Evolutionary conservation across 2,113 vertebrate genomes (phyloP).

Genomic region (Haplochromis vanheusdeni): DNA sequence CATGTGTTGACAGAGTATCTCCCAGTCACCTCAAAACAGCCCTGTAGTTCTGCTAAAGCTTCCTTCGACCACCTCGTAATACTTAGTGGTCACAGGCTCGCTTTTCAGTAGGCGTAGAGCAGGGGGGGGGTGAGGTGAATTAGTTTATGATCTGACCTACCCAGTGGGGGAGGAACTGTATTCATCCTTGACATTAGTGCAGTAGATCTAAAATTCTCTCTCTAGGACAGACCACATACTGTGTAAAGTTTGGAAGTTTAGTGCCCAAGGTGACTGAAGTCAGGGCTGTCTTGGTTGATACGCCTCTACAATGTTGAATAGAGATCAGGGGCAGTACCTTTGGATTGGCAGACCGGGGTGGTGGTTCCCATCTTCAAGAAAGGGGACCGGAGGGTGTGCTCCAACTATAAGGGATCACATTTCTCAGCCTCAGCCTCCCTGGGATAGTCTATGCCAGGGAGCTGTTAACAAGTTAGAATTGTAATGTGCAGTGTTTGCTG

Average conservation of each 20-base stretch:
- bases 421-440: background rate
- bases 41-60: too few species aligned
- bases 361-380: too few species aligned
- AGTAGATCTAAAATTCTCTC: background rate
- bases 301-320: background rate
- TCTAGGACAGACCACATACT: fast-evolving
- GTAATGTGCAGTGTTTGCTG: too few species aligned
- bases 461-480: background rate
- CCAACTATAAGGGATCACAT: background rate
- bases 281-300: background rate
- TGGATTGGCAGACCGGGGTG: background rate
- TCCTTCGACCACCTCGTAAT: too few species aligned
- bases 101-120: too few species aligned
- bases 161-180: background rate
- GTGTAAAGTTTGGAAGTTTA: background rate
- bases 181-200: background rate
- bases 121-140: background rate
- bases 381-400: too few species aligned
- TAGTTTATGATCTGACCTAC: background rate
- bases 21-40: too few species aligned
- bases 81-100: too few species aligned
- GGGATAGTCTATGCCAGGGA: too few species aligned
- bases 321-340: background rate
- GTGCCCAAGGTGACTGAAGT: background rate
- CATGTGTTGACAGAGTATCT: too few species aligned